Evolutionary conservation across 35 echinoderm and acorn worm species (phyloP).

Genomic region (Diadema setosum): DNA sequence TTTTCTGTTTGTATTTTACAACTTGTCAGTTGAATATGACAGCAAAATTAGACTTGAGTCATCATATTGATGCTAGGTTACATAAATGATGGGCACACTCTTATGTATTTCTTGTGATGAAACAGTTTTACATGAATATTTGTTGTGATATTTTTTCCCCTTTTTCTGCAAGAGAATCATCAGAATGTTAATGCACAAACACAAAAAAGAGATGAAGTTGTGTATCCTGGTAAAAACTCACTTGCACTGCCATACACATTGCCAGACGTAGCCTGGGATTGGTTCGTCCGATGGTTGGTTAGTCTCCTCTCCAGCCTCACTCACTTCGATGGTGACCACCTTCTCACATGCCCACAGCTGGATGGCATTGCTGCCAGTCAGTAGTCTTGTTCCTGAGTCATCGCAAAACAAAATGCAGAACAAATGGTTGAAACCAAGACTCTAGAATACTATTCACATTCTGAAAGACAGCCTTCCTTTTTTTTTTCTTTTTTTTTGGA

Average conservation of each 20-base stretch:
- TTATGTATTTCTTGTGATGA: too few species aligned
- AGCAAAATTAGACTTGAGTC: too few species aligned
- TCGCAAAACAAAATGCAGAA: not conserved
- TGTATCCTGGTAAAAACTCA: too few species aligned
- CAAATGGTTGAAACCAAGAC: not conserved
- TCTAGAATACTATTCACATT: not conserved
- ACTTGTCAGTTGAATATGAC: too few species aligned
- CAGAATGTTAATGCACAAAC: too few species aligned
- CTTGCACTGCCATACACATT: slow-evolving; percentile 97
- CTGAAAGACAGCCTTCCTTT: not conserved
- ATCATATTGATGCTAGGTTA: too few species aligned
- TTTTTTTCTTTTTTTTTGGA: not conserved
- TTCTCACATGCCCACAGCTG: slow-evolving; percentile 83
- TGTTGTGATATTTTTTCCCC: too few species aligned
- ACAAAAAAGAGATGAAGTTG: too few species aligned
- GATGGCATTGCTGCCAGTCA: slow-evolving; percentile 96
- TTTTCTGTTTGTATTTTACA: too few species aligned
- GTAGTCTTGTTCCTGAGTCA: slow-evolving; percentile 57
- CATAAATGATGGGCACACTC: too few species aligned
- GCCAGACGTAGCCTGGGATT: slow-evolving; percentile 42
- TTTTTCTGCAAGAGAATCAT: too few species aligned
- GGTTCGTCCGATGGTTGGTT: not conserved
- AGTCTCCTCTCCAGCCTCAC: not conserved
- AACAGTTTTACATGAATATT: too few species aligned
- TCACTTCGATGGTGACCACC: not conserved